These are phyloP conservation scores for Caenorhabditis panamensis DNA, from an alignment of 2,888 invertebrate genomes.

Conservation along the genomic window DNA sequence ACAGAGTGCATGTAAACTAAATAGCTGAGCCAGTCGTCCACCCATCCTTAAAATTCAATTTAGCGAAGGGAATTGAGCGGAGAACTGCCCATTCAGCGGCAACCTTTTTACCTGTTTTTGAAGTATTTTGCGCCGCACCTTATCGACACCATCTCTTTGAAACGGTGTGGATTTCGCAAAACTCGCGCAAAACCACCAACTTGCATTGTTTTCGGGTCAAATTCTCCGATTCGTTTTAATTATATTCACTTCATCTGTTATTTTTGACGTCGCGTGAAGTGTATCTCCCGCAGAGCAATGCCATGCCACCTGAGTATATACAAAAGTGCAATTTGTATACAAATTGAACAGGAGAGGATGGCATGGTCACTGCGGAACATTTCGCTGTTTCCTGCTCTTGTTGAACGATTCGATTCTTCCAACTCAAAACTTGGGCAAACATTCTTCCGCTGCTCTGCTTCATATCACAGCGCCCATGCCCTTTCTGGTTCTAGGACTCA, in stretches of 20 bases:
- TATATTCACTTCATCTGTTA: constrained; percentile 18
- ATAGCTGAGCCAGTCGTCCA: neutral
- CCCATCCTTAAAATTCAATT: constrained; percentile 41
- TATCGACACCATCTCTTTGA: constrained; percentile 5
- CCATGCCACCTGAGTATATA: neutral
- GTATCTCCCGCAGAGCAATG: constrained; percentile 18
- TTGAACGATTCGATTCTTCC: constrained; percentile 15
- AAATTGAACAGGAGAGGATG: constrained; percentile 4
- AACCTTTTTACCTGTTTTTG: neutral
- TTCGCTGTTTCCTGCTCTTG: constrained; percentile 11
- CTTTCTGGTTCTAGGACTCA: constrained; percentile 40
- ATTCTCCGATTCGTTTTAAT: constrained; percentile 15
- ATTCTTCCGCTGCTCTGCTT: constrained; percentile 19
- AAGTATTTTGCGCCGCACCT: neutral
- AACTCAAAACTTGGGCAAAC: constrained; percentile 43
- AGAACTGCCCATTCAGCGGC: constrained; percentile 19
- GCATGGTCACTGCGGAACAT: constrained; percentile 22
- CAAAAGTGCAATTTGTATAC: constrained; percentile 22
- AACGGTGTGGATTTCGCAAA: neutral
- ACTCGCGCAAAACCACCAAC: neutral
- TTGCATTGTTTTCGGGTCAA: constrained; percentile 26
- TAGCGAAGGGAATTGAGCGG: constrained; percentile 3
- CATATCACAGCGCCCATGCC: constrained; percentile 32
- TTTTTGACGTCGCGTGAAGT: constrained; percentile 35
- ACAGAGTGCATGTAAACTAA: constrained; percentile 16